These are phyloP conservation scores for Propithecus perrieri DNA, from an alignment of 2,797 vertebrate genomes.

Conservation along the genomic window DNA sequence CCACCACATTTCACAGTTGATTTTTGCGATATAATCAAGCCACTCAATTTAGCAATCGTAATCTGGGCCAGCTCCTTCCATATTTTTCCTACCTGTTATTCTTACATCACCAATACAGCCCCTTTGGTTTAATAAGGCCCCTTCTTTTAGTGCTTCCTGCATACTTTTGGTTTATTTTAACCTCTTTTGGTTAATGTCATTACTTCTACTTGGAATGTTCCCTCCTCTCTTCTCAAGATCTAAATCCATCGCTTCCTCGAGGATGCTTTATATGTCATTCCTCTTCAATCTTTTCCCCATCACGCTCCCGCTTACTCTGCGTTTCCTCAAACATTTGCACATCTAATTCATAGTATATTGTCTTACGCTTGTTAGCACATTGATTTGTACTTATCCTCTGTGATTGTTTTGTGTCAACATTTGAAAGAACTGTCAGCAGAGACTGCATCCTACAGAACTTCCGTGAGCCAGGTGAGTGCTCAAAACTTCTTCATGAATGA, in stretches of 20 bases:
- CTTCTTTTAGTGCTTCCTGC: background rate
- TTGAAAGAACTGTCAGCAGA: background rate
- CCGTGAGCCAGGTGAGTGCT: background rate
- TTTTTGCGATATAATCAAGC: background rate
- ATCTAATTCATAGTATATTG: background rate
- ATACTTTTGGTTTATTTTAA: background rate
- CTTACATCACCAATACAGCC: background rate
- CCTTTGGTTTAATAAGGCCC: background rate
- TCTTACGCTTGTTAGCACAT: background rate
- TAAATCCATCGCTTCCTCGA: background rate
- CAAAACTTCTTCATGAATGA: background rate
- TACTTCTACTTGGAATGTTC: background rate
- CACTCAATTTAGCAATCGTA: background rate
- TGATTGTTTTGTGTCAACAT: constrained; percentile 18
- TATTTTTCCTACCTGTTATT: background rate
- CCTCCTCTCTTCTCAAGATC: background rate
- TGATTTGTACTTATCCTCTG: background rate
- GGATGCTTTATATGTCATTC: background rate
- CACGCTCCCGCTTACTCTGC: background rate
- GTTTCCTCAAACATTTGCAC: background rate
- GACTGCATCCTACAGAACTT: background rate
- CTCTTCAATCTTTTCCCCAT: background rate
- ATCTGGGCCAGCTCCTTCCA: background rate
- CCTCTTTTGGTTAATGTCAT: background rate
- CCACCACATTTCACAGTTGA: background rate